Base-by-base conservation (phyloP, 1,140 invertebrate species). In the Zaprionus inermis region DNA sequence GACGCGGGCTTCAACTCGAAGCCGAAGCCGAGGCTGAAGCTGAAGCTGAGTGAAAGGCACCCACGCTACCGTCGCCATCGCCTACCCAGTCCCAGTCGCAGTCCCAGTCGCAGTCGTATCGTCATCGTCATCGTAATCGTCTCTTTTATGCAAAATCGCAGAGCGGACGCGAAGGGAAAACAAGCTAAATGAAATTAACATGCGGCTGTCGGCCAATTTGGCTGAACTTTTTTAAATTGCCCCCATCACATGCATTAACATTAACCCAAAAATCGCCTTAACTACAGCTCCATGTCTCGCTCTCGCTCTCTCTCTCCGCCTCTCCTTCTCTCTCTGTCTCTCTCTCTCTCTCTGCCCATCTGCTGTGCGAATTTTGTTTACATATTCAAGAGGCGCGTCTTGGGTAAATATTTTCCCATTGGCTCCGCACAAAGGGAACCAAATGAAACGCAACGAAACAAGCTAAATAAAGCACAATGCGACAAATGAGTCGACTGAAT, bases 161-260 rank as follows among this genome's bases (percentile, higher is more conserved):
- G 72, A 71, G 49, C 66, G 51, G 46, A 41, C 61, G 24, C 46
- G 72, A 86, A 89, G 79, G 83, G 76, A 88, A 86, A 86, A 80
- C 79, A 75, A 86, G 76, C 79, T 83, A 79, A 89, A 79, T 83
- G 66, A 88, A 86, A 89, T 86, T 86, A 79, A 78, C 84, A 89
- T 86, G 79, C 74, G 76, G 81, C 83, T 71, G 74, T 85, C 81
- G 60, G 74, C 76, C 82, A 85, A 85, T 86, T 85, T 86, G 78
- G 82, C 34, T 85, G 72, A 88, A 86, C 83, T 83, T 82, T 5
- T 86, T 86, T 88, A 88, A 86, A 88, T 86, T 88, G 76, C 79
- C 71, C 58, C 72, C 83, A 79, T 66, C 66, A 76, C 76, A 88
- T 83, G 83, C 82, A 86, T 86, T 74, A 83, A 72, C 83, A 88